These are phyloP conservation scores for Glyptemys insculpta DNA, from an alignment of 2,797 vertebrate genomes.

Conservation along the genomic window DNA sequence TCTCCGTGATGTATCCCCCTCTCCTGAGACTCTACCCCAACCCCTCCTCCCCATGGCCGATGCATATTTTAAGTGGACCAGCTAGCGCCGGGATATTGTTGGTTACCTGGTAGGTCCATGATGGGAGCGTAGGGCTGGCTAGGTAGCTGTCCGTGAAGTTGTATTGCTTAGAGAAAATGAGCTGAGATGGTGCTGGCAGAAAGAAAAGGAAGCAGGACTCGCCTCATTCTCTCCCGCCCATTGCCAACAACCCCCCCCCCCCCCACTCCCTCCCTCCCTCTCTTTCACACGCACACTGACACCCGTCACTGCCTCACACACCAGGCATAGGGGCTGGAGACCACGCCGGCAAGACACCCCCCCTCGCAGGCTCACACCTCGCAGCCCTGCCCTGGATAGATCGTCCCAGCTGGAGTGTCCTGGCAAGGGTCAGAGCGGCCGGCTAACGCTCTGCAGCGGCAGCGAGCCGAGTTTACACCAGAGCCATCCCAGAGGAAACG, in stretches of 20 bases:
- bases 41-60: background rate
- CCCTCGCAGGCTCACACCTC: too few relatives aligned
- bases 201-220: slow-evolving; percentile 82
- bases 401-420: background rate
- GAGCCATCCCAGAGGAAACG: background rate
- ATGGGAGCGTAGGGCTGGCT: slow-evolving; percentile 65
- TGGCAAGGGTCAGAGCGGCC: background rate
- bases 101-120: slow-evolving; percentile 92
- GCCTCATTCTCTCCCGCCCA: slow-evolving; percentile 90
- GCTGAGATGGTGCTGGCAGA: slow-evolving; percentile 81
- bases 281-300: background rate
- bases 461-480: background rate
- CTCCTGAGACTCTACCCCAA: background rate
- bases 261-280: slow-evolving; percentile 29
- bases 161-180: slow-evolving; percentile 84
- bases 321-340: background rate
- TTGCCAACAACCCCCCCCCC: slow-evolving; percentile 82
- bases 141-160: slow-evolving; percentile 80
- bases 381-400: background rate
- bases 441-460: background rate
- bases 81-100: background rate
- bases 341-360: background rate
- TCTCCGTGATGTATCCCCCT: background rate
- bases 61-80: background rate
- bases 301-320: background rate